Percentiles rank a stretch among this genome's conserved stretches.
Conservation (phyloP, 2,797 vertebrate genomes). For the Momotus momota region DNA sequence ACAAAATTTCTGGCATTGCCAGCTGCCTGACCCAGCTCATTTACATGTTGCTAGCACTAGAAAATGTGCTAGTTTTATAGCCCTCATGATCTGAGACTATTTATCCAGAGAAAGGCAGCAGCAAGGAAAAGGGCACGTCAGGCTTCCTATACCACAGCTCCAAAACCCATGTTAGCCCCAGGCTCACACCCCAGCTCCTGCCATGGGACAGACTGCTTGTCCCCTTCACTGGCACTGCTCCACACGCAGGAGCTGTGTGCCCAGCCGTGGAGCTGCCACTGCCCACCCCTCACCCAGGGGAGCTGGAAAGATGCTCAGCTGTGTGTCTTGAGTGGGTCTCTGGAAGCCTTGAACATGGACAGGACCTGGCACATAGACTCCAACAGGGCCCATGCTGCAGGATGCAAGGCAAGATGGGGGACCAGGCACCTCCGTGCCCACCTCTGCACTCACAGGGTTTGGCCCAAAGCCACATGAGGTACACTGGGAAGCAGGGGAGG, state of each 20-base stretch:
- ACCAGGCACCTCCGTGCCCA: not conserved
- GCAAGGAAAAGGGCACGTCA: not conserved
- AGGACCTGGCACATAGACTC: not conserved
- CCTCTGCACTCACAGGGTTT: not conserved
- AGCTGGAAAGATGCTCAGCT: not conserved
- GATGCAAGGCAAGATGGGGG: accelerated
- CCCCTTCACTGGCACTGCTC: not conserved
- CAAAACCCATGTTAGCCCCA: accelerated
- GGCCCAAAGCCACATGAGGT: not conserved
- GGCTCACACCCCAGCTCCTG: not conserved
- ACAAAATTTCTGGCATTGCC: not conserved
- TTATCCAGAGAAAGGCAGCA: not conserved
- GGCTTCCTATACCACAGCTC: not conserved
- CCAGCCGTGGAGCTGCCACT: accelerated
- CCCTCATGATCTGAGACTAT: not conserved
- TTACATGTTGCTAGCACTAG: not conserved
- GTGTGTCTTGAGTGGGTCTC: not conserved
- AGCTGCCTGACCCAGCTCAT: conserved; percentile 8
- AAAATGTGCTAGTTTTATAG: not conserved
- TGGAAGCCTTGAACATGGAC: not conserved
- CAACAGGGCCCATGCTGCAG: accelerated
- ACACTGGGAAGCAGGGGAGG: not conserved
- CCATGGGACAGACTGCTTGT: not conserved
- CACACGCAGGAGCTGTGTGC: accelerated
- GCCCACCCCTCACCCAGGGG: accelerated